Evolutionary conservation across 35 echinoderm and acorn worm genomes (phyloP).

Genomic region (Heliocidaris erythrogramma): DNA sequence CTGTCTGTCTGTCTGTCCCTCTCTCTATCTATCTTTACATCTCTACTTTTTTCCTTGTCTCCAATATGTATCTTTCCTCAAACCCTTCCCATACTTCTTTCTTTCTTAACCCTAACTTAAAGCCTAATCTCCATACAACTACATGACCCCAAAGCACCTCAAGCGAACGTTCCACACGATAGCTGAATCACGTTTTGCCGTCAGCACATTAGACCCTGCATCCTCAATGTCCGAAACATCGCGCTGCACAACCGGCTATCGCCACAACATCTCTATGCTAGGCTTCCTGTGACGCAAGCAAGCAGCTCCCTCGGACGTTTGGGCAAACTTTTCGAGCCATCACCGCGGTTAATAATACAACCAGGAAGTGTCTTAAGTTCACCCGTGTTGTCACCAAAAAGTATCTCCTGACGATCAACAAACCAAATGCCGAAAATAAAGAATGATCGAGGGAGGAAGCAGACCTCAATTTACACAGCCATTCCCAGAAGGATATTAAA

Average conservation of each 20-base stretch:
- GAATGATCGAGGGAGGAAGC: not conserved
- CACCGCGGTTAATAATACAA: conserved; percentile 21
- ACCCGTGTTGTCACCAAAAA: not conserved
- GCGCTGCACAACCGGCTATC: conserved; percentile 19
- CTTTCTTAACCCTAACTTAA: too few relatives aligned
- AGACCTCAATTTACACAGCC: conserved; percentile 31
- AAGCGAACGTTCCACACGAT: not conserved
- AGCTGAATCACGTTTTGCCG: not conserved
- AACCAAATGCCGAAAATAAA: not conserved
- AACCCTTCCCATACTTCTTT: too few relatives aligned
- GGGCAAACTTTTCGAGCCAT: not conserved
- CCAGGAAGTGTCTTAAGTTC: conserved; percentile 34
- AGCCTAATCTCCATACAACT: too few relatives aligned
- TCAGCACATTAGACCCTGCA: conserved; percentile 13
- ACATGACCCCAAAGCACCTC: not conserved
- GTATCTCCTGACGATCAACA: conserved; percentile 4
- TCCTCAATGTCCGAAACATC: conserved; percentile 15
- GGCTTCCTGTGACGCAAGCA: conserved; percentile 26
- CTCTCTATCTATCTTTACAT: too few relatives aligned
- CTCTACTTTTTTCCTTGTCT: too few relatives aligned
- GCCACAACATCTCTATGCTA: not conserved
- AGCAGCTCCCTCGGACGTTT: not conserved
- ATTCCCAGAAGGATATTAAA: not conserved
- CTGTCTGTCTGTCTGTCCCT: too few relatives aligned
- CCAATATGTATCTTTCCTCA: too few relatives aligned